Conservation (phyloP, 2,888 invertebrate genomes). For the Megastigmus dorsalis region DNA sequence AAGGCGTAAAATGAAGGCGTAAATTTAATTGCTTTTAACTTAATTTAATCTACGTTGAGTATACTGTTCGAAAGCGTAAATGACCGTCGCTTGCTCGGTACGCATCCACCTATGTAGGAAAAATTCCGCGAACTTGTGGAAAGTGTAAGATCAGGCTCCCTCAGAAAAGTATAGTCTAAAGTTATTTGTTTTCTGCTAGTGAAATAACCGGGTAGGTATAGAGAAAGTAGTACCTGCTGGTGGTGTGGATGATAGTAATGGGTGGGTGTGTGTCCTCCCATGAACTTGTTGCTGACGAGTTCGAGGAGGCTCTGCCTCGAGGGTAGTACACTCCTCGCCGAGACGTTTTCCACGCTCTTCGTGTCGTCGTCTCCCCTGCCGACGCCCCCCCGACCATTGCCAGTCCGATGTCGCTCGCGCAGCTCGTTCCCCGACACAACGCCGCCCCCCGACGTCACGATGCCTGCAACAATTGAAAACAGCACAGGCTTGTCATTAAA, state of each 20-base stretch:
- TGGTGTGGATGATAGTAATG: slow-evolving; percentile 71
- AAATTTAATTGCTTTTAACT: no score
- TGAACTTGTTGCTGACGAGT: slow-evolving; percentile 71
- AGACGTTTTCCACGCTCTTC: slow-evolving; percentile 70
- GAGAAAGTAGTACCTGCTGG: slow-evolving; percentile 57
- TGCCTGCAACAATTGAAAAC: slow-evolving; percentile 48
- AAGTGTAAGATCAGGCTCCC: no score
- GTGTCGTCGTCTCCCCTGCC: slow-evolving; percentile 63
- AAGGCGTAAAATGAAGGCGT: no score
- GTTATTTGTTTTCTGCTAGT: no score
- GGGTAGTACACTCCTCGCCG: slow-evolving; percentile 64
- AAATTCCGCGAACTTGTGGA: no score
- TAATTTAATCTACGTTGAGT: no score
- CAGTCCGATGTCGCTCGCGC: slow-evolving; percentile 60
- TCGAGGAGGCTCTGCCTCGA: slow-evolving; percentile 72
- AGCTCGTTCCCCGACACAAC: slow-evolving; percentile 61
- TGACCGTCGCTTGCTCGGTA: no score
- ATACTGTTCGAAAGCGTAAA: no score
- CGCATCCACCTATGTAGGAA: no score
- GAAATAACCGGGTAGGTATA: no score
- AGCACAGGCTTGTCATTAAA: no score
- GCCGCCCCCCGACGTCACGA: slow-evolving; percentile 50
- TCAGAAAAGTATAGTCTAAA: no score
- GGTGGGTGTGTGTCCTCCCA: slow-evolving; percentile 70
- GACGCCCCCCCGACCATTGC: slow-evolving; percentile 11